Percentiles rank a stretch among this genome's conserved stretches.
Conservation (phyloP, 2,888 invertebrate genomes). For the Cerastoderma edule region DNA sequence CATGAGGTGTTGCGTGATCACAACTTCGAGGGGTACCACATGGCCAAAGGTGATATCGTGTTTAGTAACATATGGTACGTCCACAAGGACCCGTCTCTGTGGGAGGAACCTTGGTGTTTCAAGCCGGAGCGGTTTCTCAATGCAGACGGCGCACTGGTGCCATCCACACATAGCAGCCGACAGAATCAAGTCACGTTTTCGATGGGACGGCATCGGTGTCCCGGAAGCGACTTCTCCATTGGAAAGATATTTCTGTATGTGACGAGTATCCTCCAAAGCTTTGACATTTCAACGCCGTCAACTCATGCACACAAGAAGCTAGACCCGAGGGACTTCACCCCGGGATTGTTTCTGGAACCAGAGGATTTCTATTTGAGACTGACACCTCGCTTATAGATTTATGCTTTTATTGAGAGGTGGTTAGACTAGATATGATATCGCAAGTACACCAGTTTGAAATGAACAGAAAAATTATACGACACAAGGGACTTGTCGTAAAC, state of each 20-base stretch:
- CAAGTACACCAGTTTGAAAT: too few relatives aligned
- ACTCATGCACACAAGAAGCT: neutral
- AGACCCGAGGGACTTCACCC: constrained; percentile 29
- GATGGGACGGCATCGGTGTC: constrained; percentile 66
- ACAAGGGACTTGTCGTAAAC: too few relatives aligned
- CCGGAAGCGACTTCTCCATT: constrained; percentile 67
- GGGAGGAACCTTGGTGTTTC: constrained; percentile 61
- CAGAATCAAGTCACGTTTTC: constrained; percentile 64
- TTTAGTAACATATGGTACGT: constrained; percentile 52
- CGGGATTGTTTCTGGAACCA: constrained; percentile 33
- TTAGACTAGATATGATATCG: too few relatives aligned
- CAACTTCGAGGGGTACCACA: constrained; percentile 35
- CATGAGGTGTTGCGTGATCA: constrained; percentile 35
- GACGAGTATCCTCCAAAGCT: constrained; percentile 61
- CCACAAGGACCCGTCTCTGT: constrained; percentile 47
- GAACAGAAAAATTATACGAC: too few relatives aligned
- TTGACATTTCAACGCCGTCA: constrained; percentile 27
- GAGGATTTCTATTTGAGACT: constrained; percentile 16
- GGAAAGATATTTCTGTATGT: constrained; percentile 67
- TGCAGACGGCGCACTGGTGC: constrained; percentile 47
- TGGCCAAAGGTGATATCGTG: constrained; percentile 31
- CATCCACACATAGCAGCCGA: constrained; percentile 45
- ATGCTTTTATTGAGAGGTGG: too few relatives aligned
- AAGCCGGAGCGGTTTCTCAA: constrained; percentile 60
- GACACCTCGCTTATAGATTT: too few relatives aligned